phyloP scores from a whole-genome alignment of 2,888 invertebrate species.

The Plagodis pulveraria region DNA sequence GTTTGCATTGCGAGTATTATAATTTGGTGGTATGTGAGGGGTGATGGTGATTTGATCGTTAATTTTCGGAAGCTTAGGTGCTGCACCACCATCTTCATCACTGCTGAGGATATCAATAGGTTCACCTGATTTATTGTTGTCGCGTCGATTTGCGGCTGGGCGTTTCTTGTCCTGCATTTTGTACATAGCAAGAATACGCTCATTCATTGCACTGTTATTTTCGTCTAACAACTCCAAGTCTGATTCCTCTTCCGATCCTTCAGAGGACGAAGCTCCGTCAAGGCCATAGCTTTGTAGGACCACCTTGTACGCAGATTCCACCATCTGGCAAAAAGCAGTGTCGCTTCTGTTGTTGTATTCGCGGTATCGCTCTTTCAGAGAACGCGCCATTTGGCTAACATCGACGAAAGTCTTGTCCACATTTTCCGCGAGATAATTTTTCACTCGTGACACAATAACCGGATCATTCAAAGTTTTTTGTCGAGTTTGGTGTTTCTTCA shows the following conservation, averaged over 20 bases:
- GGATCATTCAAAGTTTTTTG: conserved; percentile 82
- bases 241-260: conserved; percentile 86
- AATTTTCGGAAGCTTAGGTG: conserved; percentile 78
- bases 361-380: conserved; percentile 88
- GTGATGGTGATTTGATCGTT: conserved; percentile 80
- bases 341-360: conserved; percentile 94
- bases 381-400: conserved; percentile 93
- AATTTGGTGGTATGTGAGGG: conserved; percentile 64
- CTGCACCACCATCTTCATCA: conserved; percentile 72
- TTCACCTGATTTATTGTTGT: conserved; percentile 73
- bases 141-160: conserved; percentile 62
- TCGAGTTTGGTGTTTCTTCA: conserved; percentile 81
- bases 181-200: conserved; percentile 79
- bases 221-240: conserved; percentile 91
- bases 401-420: conserved; percentile 92
- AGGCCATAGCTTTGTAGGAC: conserved; percentile 89
- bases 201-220: conserved; percentile 90
- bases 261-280: conserved; percentile 85
- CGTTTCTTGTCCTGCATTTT: conserved; percentile 81
- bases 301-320: conserved; percentile 91
- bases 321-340: conserved; percentile 90
- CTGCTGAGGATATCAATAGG: conserved; percentile 78
- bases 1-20: conserved; percentile 50
- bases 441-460: conserved; percentile 85
- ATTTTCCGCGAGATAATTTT: conserved; percentile 92